These are phyloP conservation scores for Phalacrocorax pelagicus DNA, from an alignment of 2,113 vertebrate genomes.

Conservation along the genomic window DNA sequence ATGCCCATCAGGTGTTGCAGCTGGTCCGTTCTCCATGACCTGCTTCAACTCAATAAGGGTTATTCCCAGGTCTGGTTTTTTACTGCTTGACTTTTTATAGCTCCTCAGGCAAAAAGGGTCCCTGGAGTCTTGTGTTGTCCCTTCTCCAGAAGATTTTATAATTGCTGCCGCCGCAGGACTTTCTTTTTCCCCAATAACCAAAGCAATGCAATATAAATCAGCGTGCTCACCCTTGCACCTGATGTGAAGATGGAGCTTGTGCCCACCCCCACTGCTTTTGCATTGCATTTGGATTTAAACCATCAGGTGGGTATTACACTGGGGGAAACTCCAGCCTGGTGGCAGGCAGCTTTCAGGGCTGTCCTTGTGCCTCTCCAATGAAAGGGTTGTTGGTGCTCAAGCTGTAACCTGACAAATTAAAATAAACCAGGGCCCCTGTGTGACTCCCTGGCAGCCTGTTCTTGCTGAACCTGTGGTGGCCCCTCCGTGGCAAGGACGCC, in stretches of 20 bases:
- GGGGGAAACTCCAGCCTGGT: not conserved
- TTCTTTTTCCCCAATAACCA: not conserved
- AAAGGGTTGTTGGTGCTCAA: not conserved
- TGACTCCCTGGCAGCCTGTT: not conserved
- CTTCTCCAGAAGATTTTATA: constrained; percentile 29
- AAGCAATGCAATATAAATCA: not conserved
- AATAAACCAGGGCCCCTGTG: not conserved
- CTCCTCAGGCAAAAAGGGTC: not conserved
- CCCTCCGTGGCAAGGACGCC: not conserved
- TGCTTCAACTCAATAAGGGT: constrained; percentile 1
- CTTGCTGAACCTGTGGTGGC: not conserved
- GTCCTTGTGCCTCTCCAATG: not conserved
- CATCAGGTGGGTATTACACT: not conserved
- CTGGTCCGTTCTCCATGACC: not conserved
- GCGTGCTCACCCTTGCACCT: not conserved
- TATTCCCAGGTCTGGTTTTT: constrained; percentile 40
- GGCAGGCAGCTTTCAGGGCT: not conserved
- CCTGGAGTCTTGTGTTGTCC: constrained; percentile 5
- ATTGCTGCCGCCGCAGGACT: not conserved
- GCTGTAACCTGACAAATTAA: not conserved
- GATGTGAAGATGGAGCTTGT: not conserved
- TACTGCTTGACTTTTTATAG: not conserved
- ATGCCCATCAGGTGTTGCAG: constrained; percentile 10
- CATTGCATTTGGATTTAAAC: not conserved
- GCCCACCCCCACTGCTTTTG: not conserved